Conservation (phyloP, 2,113 vertebrate species). For the Elachura formosa region DNA sequence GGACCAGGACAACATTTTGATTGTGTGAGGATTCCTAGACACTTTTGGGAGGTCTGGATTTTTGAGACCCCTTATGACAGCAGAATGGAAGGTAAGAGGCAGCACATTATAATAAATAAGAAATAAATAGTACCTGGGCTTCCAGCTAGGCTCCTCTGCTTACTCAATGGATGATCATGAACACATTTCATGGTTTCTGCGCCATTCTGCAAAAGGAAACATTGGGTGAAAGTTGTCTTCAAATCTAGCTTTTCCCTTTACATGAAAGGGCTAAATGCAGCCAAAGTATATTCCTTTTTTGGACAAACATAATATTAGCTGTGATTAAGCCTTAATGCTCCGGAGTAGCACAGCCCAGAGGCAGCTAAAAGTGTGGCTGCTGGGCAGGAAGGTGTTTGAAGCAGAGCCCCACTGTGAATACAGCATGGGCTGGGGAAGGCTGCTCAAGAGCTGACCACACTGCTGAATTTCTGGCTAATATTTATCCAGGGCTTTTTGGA, state of each 20-base stretch:
- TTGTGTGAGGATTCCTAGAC: not conserved
- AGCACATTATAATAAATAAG: rapidly evolving
- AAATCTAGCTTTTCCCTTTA: not conserved
- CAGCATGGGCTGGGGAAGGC: not conserved
- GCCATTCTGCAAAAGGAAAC: not conserved
- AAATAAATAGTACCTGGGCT: not conserved
- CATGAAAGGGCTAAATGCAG: not conserved
- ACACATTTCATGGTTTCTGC: not conserved
- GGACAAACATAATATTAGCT: not conserved
- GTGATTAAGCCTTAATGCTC: not conserved
- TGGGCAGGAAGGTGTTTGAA: not conserved
- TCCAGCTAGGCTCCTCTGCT: not conserved
- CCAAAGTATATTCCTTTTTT: not conserved
- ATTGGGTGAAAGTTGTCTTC: not conserved
- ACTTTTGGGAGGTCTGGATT: not conserved
- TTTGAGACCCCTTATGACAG: rapidly evolving
- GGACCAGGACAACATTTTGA: not conserved
- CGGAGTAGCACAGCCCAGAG: not conserved
- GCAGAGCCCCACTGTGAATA: not conserved
- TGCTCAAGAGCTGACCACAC: not conserved
- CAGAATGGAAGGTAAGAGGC: not conserved
- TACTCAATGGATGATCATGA: rapidly evolving
- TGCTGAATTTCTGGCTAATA: slow-evolving; percentile 9
- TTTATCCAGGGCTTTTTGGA: not conserved
- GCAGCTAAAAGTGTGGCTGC: not conserved